Evolutionary conservation across 2,797 vertebrate genomes (phyloP).

Genomic region (Rhynchonycteris naso): DNA sequence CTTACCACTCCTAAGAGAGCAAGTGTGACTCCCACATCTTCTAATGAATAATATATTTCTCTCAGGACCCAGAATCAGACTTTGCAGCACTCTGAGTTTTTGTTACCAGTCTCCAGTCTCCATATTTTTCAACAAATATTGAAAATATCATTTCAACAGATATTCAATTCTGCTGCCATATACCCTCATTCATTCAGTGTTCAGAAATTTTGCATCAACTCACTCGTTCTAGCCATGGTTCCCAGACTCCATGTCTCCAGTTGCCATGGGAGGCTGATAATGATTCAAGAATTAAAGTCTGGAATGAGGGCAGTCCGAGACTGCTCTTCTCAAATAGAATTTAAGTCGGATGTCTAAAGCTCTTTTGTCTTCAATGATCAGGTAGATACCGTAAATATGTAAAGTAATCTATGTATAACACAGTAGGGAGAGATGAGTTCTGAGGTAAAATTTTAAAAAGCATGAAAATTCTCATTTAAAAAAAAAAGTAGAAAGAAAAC

Average conservation of each 20-base stretch:
- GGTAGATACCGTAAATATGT: neutral
- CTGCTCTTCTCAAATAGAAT: constrained; percentile 43
- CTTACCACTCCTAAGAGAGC: neutral
- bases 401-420: constrained; percentile 11
- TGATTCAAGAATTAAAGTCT: constrained; percentile 68
- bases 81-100: constrained; percentile 14
- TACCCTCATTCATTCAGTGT: constrained; percentile 11
- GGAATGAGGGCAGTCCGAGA: constrained; percentile 48
- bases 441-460: constrained; percentile 24
- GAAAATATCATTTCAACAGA: too few species aligned
- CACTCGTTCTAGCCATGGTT: constrained; percentile 44
- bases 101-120: constrained; percentile 25
- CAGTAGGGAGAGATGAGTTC: constrained; percentile 29
- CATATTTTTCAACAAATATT: too few species aligned
- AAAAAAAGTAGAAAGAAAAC: constrained; percentile 24
- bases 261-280: constrained; percentile 58
- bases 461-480: constrained; percentile 43
- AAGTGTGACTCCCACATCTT: neutral
- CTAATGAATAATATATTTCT: neutral
- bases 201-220: constrained; percentile 33
- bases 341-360: neutral
- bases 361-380: neutral
- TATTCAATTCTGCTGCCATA: neutral
- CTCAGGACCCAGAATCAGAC: neutral
- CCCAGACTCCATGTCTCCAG: constrained; percentile 68